Evolutionary conservation across 2,113 vertebrate species (phyloP), one percentile per base, ranked within the genome.

Genomic region (Sceloporus undulatus): DNA sequence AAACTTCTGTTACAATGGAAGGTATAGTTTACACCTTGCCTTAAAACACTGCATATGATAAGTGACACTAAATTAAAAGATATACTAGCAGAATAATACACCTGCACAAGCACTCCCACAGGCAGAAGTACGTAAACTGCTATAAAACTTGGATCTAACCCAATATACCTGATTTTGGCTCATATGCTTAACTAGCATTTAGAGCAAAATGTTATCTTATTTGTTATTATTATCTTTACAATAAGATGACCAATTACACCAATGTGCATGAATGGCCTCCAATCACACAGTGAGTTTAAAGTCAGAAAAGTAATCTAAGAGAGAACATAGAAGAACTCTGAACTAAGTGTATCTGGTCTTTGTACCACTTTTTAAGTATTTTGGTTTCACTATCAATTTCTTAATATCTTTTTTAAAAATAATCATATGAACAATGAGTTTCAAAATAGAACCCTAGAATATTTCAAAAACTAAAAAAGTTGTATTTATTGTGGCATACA

Each of bases 1-100:
- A n/a, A n/a, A n/a, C n/a, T n/a, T n/a, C n/a, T n/a, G n/a, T n/a
- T n/a, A n/a, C n/a, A n/a, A n/a, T n/a, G 10, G 10, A 73, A 73
- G n/a, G 70, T 29, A 13, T 73, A 34, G 9, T 14, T 73, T 13
- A 73, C 13, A n/a, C 70, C 29, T n/a, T 34, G 48, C 42, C 40
- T 11, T 11, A n/a, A 23, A 84, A 5, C 29, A 73, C 25, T 56
- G 52, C 23, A 25, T 10, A 84, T 48, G 19, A 38, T 38, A 23
- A 74, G n/a, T 84, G 52, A 84, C 38, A 84, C n/a, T 84, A 84
- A 74, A 74, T 38, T 74, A 7, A 75, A 56, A 59, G 52, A 56
- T 73, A 4, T 59, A 40, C 13, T 25, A 56, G n/a, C 19, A 48
- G 27, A 71, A 71, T 25, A 54, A 38, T 14, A 59, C n/a, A 34